A percentile compares a stretch with the other conserved stretches of the same genome.
Evolutionary conservation across 2,888 invertebrate genomes (phyloP).

Genomic region (Nesidiocoris tenuis): DNA sequence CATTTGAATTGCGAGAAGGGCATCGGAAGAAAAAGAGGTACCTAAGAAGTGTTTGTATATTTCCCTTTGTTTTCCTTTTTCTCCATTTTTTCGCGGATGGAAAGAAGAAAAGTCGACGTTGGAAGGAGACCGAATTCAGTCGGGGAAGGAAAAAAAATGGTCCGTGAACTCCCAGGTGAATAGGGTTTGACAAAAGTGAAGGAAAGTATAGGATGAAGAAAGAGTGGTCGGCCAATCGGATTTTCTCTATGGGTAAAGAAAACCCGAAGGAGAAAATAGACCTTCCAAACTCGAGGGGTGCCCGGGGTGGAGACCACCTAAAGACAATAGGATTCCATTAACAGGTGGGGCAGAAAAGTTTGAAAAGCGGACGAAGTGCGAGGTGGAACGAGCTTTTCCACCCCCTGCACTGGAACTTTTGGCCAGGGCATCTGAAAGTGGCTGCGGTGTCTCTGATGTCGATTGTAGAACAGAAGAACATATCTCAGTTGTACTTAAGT

Average conservation of each 20-base stretch:
- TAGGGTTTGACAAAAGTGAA: slow-evolving; percentile 25
- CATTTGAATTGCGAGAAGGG: neutral
- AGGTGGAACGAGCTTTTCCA: neutral
- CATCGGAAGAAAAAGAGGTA: neutral
- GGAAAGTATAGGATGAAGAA: slow-evolving; percentile 6
- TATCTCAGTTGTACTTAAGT: neutral
- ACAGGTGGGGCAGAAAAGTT: slow-evolving; percentile 20
- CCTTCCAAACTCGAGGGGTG: slow-evolving; percentile 13
- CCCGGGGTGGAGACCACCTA: neutral
- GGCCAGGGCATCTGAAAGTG: neutral
- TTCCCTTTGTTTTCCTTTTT: neutral
- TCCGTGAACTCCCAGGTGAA: slow-evolving; percentile 6
- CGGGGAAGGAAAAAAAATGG: neutral
- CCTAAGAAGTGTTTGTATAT: neutral
- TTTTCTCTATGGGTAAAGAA: slow-evolving; percentile 9
- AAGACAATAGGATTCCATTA: slow-evolving; percentile 34
- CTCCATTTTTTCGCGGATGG: neutral
- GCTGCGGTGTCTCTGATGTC: neutral
- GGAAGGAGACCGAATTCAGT: neutral
- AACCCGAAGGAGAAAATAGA: slow-evolving; percentile 28
- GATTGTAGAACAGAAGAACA: neutral
- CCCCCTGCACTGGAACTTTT: neutral
- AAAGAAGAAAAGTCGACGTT: neutral
- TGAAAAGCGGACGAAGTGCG: neutral
- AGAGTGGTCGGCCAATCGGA: slow-evolving; percentile 22